Evolutionary conservation across 2,113 vertebrate genomes (phyloP).

Genomic region (Thinocorus orbignyianus): DNA sequence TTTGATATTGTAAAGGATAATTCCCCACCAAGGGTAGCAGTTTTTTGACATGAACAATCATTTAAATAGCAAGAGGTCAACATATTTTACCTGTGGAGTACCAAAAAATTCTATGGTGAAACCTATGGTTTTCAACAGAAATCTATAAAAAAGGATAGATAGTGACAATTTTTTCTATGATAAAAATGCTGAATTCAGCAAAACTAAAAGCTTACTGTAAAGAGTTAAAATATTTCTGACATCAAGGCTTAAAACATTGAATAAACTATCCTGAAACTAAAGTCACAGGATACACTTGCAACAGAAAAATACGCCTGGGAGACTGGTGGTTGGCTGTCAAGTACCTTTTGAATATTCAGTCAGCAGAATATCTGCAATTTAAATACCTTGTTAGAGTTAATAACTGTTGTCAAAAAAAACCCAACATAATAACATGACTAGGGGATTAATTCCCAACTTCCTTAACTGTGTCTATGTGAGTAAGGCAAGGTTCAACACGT

Average conservation of each 20-base stretch:
- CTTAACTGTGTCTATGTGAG: slow-evolving; percentile 20
- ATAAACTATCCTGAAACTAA: slow-evolving; percentile 7
- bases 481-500: slow-evolving; percentile 32
- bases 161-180: not conserved
- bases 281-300: not conserved
- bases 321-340: slow-evolving; percentile 29
- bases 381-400: slow-evolving; percentile 70
- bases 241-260: not conserved
- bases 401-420: slow-evolving; percentile 67
- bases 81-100: not conserved
- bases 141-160: not conserved
- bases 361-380: slow-evolving; percentile 71
- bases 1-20: not conserved
- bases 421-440: slow-evolving; percentile 46
- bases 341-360: slow-evolving; percentile 68
- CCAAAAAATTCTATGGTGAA: not conserved
- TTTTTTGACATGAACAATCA: not conserved
- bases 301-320: not conserved
- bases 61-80: not conserved
- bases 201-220: not conserved
- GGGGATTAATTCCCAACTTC: slow-evolving; percentile 65
- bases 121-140: not conserved
- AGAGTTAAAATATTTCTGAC: not conserved
- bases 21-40: not conserved
- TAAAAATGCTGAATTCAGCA: not conserved